A percentile compares a stretch with the other conserved stretches of the same genome.
These are phyloP conservation scores for Brachionus calyciflorus DNA, from an alignment of 1,140 invertebrate species.

Conservation along the genomic window DNA sequence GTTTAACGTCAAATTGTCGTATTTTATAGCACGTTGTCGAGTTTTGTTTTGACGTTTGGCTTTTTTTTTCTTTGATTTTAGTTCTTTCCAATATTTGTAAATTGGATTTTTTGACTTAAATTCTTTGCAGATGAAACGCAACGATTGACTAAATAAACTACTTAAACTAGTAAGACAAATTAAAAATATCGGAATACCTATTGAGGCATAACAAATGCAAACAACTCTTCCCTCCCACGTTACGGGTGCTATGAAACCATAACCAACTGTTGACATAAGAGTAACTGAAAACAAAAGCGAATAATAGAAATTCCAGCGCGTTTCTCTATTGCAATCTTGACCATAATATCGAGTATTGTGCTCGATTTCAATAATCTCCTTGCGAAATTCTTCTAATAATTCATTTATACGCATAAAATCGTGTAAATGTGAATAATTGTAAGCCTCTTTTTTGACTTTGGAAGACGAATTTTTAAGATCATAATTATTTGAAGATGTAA, in stretches of 20 bases:
- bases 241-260: slow-evolving; percentile 59
- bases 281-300: slow-evolving; percentile 85
- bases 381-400: slow-evolving; percentile 10
- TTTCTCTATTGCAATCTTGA: slow-evolving; percentile 15
- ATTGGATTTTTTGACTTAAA: slow-evolving; percentile 24
- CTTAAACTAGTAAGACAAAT: slow-evolving; percentile 37
- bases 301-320: slow-evolving; percentile 59
- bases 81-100: slow-evolving; percentile 15
- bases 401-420: not conserved
- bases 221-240: slow-evolving; percentile 47
- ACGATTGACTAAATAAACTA: slow-evolving; percentile 3
- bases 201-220: slow-evolving; percentile 48
- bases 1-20: not conserved
- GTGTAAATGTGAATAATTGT: too few relatives aligned
- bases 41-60: not conserved
- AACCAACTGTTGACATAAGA: slow-evolving; percentile 90
- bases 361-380: slow-evolving; percentile 30
- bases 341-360: not conserved
- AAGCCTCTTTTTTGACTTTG: too few relatives aligned
- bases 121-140: slow-evolving; percentile 8
- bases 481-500: too few relatives aligned
- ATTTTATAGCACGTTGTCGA: not conserved
- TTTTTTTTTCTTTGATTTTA: not conserved
- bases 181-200: slow-evolving; percentile 47
- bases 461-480: too few relatives aligned